Conservation (phyloP, 2,797 vertebrate genomes). For the Pseudocheirus occidentalis region DNA sequence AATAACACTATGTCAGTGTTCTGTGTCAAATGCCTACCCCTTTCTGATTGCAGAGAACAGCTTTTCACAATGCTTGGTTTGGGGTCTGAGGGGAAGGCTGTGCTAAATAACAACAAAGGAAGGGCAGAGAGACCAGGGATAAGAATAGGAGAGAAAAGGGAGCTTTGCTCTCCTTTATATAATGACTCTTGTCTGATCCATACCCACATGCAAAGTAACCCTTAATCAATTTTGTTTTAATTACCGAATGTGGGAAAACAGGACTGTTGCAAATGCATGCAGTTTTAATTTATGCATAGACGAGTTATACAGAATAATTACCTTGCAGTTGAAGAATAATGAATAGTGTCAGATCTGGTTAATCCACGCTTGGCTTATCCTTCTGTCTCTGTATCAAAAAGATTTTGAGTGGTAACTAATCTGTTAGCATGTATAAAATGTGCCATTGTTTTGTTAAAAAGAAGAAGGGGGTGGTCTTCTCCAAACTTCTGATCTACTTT, state of each 20-base stretch:
- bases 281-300: slow-evolving; percentile 72
- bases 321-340: slow-evolving; percentile 69
- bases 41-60: not conserved
- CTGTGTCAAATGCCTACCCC: not conserved
- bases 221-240: slow-evolving; percentile 60
- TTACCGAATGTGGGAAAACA: slow-evolving; percentile 61
- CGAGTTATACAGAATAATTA: slow-evolving; percentile 74
- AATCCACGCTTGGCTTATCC: slow-evolving; percentile 27
- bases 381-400: slow-evolving; percentile 64
- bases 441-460: slow-evolving; percentile 49
- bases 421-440: slow-evolving; percentile 29
- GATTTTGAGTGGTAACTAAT: slow-evolving; percentile 65
- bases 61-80: not conserved
- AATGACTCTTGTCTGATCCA: slow-evolving; percentile 42
- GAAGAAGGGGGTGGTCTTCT: not conserved
- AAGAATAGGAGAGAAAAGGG: slow-evolving; percentile 4
- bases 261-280: slow-evolving; percentile 49
- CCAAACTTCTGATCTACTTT: not conserved
- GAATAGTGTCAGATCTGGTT: slow-evolving; percentile 69
- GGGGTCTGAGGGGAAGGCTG: not conserved
- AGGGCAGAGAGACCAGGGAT: not conserved
- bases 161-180: accelerated
- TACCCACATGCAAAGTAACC: not conserved
- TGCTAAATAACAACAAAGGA: not conserved
- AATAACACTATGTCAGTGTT: accelerated